phyloP scores from a whole-genome alignment of 37 sponge, comb jelly and placozoan genomes.

The Beroe ovata region DNA sequence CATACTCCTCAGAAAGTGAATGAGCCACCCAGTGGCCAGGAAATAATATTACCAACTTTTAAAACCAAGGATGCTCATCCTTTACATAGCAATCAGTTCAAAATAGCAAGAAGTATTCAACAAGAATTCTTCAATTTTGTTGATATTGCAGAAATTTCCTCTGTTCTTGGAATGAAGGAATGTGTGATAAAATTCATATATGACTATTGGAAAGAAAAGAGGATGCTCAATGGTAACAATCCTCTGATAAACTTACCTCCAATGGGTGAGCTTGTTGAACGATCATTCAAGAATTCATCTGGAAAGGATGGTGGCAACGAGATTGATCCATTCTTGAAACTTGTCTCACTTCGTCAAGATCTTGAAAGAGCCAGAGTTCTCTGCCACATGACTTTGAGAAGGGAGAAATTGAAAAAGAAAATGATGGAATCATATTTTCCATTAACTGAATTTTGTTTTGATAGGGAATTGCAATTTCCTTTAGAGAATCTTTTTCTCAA shows the following conservation, averaged over 20 bases:
- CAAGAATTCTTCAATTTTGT: neutral
- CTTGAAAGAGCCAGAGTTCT: slow-evolving; percentile 45
- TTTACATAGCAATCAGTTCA: slow-evolving; percentile 36
- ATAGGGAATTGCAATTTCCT: neutral
- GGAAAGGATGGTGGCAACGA: neutral
- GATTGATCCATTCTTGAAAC: slow-evolving; percentile 51
- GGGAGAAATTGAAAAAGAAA: slow-evolving; percentile 10
- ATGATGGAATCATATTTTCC: neutral
- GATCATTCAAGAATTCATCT: neutral
- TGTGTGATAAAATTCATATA: neutral
- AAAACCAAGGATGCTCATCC: neutral
- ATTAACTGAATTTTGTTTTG: slow-evolving; percentile 45
- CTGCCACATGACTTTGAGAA: neutral
- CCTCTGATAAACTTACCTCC: slow-evolving; percentile 19
- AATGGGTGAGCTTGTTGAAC: slow-evolving; percentile 11
- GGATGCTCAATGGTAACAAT: slow-evolving; percentile 39
- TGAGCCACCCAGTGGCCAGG: neutral
- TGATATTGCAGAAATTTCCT: slow-evolving; percentile 7
- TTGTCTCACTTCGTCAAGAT: slow-evolving; percentile 67
- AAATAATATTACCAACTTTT: neutral
- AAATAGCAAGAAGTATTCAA: slow-evolving; percentile 21
- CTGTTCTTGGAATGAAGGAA: slow-evolving; percentile 1
- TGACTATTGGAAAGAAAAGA: slow-evolving; percentile 61
- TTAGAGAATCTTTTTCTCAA: no score
- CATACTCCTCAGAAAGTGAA: neutral